These are phyloP conservation scores for Ceyx cyanopectus DNA, from an alignment of 2,113 vertebrate species.

Conservation along the genomic window DNA sequence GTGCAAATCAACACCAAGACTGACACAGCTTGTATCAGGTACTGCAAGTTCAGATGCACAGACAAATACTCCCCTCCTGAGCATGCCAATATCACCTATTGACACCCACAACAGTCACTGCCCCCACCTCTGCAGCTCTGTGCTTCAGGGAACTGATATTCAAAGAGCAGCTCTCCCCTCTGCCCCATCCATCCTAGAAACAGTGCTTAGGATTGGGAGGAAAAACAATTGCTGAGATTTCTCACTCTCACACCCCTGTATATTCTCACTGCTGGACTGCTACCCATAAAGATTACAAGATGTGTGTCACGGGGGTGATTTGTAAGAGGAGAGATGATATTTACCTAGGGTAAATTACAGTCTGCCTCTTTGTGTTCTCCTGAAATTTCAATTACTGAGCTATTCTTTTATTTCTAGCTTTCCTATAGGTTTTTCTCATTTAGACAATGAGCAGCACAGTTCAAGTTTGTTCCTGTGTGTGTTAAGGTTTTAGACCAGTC, in stretches of 20 bases:
- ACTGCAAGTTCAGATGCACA: no score
- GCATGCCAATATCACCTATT: neutral
- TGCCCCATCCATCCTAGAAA: neutral
- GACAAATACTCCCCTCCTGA: neutral
- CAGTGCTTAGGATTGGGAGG: accelerated
- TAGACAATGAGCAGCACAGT: neutral
- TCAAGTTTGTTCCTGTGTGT: neutral
- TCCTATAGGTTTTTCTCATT: conserved; percentile 38
- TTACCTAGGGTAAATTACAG: conserved; percentile 39
- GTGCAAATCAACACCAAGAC: neutral
- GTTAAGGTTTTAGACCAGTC: neutral
- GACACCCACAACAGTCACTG: neutral
- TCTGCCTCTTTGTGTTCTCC: conserved; percentile 30
- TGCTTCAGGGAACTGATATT: neutral
- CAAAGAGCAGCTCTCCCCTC: neutral
- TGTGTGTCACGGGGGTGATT: conserved; percentile 46
- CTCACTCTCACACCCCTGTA: accelerated
- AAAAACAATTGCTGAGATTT: neutral
- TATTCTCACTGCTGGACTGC: neutral
- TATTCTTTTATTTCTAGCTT: conserved; percentile 23
- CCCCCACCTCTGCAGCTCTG: neutral
- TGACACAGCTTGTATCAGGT: neutral
- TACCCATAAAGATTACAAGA: conserved; percentile 18
- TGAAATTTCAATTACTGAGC: conserved; percentile 61
- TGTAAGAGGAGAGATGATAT: conserved; percentile 15